Percentiles rank a stretch among this genome's conserved stretches.
Evolutionary conservation across 2,797 vertebrate genomes (phyloP).

Genomic region (Botia kubotai): DNA sequence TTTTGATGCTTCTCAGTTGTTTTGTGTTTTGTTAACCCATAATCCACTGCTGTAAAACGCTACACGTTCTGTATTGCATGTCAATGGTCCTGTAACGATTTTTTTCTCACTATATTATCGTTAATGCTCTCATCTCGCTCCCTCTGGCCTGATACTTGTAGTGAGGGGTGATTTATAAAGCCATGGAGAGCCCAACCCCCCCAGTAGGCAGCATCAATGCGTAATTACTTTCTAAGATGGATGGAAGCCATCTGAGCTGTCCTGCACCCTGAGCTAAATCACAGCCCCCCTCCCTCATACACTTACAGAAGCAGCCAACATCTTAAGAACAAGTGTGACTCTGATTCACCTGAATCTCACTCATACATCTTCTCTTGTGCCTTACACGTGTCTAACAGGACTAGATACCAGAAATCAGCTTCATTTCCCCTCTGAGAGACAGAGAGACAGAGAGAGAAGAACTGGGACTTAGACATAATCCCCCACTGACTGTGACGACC

Average conservation of each 20-base stretch:
- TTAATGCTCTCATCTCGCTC: constrained; percentile 10
- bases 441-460: constrained; percentile 16
- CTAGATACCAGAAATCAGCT: constrained; percentile 36
- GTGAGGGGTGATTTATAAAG: constrained; percentile 61
- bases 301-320: constrained; percentile 8
- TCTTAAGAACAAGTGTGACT: constrained; percentile 25
- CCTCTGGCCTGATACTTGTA: constrained; percentile 49
- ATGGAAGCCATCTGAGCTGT: constrained; percentile 52
- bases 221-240: constrained; percentile 66
- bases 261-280: constrained; percentile 60
- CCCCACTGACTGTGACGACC: too few relatives aligned
- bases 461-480: neutral
- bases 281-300: constrained; percentile 27
- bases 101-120: neutral
- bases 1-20: neutral
- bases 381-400: constrained; percentile 35
- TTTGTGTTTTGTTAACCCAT: neutral
- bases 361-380: constrained; percentile 17
- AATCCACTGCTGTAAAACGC: neutral
- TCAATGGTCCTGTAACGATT: constrained; percentile 27
- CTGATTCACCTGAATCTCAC: constrained; percentile 28
- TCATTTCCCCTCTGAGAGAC: neutral
- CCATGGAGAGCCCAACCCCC: constrained; percentile 48
- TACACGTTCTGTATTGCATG: constrained; percentile 46
- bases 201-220: constrained; percentile 57